Evolutionary conservation across 2,113 vertebrate species (phyloP).

Genomic region (Corythoichthys intestinalis): DNA sequence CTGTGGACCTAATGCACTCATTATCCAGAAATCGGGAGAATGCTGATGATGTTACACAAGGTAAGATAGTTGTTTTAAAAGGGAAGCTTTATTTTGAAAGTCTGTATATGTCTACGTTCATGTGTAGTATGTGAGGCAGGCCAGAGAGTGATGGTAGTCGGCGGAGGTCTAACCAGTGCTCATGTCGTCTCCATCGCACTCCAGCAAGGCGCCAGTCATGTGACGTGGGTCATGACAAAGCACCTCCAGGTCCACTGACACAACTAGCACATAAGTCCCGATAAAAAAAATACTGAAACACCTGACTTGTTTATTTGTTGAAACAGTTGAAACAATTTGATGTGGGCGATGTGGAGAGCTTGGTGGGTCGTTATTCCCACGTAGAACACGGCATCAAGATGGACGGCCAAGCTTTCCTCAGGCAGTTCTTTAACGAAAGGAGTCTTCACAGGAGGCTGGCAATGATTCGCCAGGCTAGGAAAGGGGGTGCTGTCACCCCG

Average conservation of each 20-base stretch:
- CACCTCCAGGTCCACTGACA: slow-evolving; percentile 69
- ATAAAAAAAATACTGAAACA: too few relatives aligned
- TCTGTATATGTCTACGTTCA: not conserved
- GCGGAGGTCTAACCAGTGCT: slow-evolving; percentile 75
- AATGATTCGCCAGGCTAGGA: slow-evolving; percentile 74
- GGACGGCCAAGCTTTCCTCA: slow-evolving; percentile 71
- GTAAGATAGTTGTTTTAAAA: slow-evolving; percentile 32
- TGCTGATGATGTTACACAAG: slow-evolving; percentile 7
- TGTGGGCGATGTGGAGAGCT: slow-evolving; percentile 73
- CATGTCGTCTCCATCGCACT: slow-evolving; percentile 72
- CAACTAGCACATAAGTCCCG: not conserved
- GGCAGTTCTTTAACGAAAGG: slow-evolving; percentile 73
- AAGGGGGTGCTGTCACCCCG: slow-evolving; percentile 73
- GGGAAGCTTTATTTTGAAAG: too few relatives aligned
- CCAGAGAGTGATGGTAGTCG: slow-evolving; percentile 73
- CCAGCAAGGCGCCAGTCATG: slow-evolving; percentile 70
- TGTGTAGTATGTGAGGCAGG: slow-evolving; percentile 58
- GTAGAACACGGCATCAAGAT: slow-evolving; percentile 73
- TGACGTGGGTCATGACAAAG: slow-evolving; percentile 77
- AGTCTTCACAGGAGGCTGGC: slow-evolving; percentile 70
- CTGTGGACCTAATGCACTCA: slow-evolving; percentile 71
- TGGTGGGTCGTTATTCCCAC: slow-evolving; percentile 74
- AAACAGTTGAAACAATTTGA: slow-evolving; percentile 75
- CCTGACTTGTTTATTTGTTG: not conserved
- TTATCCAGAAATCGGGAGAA: slow-evolving; percentile 24